Base-by-base conservation (phyloP, 2,888 invertebrate species). In the Tineola bisselliella region DNA sequence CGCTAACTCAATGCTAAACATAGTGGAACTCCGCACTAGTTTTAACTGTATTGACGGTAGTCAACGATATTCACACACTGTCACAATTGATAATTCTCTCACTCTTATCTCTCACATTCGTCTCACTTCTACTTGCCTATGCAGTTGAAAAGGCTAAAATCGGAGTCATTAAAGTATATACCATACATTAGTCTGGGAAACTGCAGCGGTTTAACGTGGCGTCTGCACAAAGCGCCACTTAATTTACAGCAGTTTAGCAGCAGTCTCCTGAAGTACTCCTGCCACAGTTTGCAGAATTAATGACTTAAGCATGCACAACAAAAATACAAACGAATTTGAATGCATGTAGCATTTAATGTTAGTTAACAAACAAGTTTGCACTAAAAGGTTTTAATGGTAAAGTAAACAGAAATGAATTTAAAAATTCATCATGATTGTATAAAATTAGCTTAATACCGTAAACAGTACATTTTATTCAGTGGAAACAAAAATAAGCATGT, bases 171-270 rank as follows among this genome's bases (percentile, higher is more conserved):
- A 38, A 38, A 12, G 38, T 48, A 48, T 17, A 48, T 17, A 48
- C n/a, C 48, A 54, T 12, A 54, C 12, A 54, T 19, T 54, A 54
- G 25, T 19, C 12, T 25, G 12, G 54, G 12, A 54, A 54, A 54
- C 54, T 18, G 19, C 54, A 13, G 54, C 25, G 54, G 54, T 54
- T 18, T 54, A 58, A 15, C 58, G 58, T 33, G 58, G 56, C 25
- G 19, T 58, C 33, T 31, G 33, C 33, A 58, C 58, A 58, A 58
- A 58, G 58, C 58, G 33, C 33, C 33, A 58, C 58, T 58, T 58
- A 58, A 58, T 58, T 58, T 58, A 58, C 58, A 58, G 58, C 33
- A 58, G 58, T 58, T 58, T 58, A 58, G 58, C 58, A 33, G 25
- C 25, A 54, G 54, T 54, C 54, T 54, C 25, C 54, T 54, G 19